Evolutionary conservation across 2,797 vertebrate species (phyloP).

Genomic region (Emys orbicularis): DNA sequence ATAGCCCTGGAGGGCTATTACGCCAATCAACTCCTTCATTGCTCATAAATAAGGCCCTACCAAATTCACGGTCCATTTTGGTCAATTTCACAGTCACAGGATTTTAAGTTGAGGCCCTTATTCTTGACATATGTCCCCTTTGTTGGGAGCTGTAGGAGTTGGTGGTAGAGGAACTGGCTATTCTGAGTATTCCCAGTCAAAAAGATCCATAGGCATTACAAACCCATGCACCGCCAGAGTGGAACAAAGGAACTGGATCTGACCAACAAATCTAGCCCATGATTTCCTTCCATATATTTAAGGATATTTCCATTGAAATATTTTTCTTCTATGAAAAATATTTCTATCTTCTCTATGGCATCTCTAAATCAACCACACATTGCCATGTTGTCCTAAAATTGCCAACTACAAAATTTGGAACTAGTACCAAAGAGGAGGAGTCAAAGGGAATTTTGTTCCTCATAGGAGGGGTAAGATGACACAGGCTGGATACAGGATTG

Average conservation of each 20-base stretch:
- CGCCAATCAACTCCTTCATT: too few relatives aligned
- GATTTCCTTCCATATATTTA: not conserved
- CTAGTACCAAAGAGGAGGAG: not conserved
- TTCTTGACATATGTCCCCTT: not conserved
- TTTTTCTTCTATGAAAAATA: not conserved
- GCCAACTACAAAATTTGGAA: not conserved
- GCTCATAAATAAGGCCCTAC: too few relatives aligned
- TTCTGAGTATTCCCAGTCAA: not conserved
- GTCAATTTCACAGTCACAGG: too few relatives aligned
- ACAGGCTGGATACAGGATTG: not conserved
- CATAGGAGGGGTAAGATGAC: not conserved
- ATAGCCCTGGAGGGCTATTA: not conserved
- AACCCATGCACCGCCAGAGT: not conserved
- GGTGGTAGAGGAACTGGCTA: not conserved
- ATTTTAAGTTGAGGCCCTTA: not conserved
- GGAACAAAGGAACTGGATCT: not conserved
- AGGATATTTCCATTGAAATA: not conserved
- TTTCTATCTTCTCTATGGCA: not conserved
- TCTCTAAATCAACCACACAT: not conserved
- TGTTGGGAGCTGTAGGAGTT: not conserved
- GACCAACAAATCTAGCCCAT: not conserved
- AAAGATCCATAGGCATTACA: not conserved
- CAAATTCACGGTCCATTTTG: too few relatives aligned
- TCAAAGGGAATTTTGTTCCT: not conserved
- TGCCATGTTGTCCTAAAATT: not conserved